Evolutionary conservation across 2,888 invertebrate species (phyloP).

Genomic region (Tubiluchus corallicola): DNA sequence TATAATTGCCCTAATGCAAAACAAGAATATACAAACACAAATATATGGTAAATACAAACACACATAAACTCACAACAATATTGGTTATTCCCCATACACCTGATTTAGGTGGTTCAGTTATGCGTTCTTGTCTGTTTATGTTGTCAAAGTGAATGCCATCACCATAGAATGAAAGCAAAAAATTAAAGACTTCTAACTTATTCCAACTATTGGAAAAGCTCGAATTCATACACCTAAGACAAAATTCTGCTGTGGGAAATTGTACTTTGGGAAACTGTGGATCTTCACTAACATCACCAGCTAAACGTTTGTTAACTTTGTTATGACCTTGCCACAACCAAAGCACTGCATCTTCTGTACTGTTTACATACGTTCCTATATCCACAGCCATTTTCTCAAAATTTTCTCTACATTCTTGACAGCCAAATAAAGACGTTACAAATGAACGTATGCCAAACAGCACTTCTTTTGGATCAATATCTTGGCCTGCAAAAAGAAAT

Average conservation of each 20-base stretch:
- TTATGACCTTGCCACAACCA: conserved; percentile 20
- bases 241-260: conserved; percentile 52
- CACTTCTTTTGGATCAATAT: conserved; percentile 40
- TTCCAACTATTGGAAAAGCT: no score
- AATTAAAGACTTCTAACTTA: no score
- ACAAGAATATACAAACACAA: no score
- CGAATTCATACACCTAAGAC: conserved; percentile 39
- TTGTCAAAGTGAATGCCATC: no score
- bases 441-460: conserved; percentile 68
- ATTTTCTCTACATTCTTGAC: conserved; percentile 70
- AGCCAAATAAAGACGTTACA: conserved; percentile 78
- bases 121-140: no score
- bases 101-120: no score
- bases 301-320: conserved; percentile 52
- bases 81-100: no score
- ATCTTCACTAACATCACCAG: conserved; percentile 66
- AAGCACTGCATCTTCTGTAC: conserved; percentile 51
- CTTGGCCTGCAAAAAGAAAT: conserved; percentile 6
- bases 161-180: no score
- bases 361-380: conserved; percentile 39
- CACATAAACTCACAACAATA: no score
- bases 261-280: conserved; percentile 69
- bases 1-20: no score
- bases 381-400: conserved; percentile 64
- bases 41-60: no score